Percentiles rank a stretch among this genome's conserved stretches.
phyloP scores from a whole-genome alignment of 2,113 vertebrate species.

The Pluvialis apricaria region DNA sequence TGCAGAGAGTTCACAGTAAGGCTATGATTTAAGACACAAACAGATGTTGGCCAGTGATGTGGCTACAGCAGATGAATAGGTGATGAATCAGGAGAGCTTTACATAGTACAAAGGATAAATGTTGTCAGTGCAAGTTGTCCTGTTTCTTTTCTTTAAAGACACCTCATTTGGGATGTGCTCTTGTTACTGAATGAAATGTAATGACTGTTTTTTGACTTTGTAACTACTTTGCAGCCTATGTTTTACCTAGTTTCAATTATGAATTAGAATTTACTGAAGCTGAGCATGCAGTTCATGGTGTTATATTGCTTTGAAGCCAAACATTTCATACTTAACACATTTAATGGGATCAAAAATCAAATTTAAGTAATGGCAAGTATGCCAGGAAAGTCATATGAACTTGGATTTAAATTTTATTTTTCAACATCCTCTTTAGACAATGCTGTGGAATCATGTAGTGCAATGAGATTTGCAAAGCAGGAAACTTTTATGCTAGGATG shows the following conservation, averaged over 20 bases:
- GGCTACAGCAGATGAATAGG: constrained; percentile 7
- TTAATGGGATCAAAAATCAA: not conserved
- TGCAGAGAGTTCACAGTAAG: not conserved
- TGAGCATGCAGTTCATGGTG: not conserved
- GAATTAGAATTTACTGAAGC: constrained; percentile 13
- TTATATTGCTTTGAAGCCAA: not conserved
- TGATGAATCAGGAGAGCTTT: constrained; percentile 54
- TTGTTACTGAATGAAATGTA: not conserved
- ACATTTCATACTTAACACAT: not conserved
- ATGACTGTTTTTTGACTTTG: constrained; percentile 31
- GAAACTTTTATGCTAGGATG: not conserved
- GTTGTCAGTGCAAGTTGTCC: constrained; percentile 34
- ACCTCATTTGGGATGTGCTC: constrained; percentile 46
- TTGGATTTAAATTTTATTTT: not conserved
- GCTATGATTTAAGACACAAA: not conserved
- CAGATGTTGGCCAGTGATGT: constrained; percentile 5
- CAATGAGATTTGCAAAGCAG: not conserved
- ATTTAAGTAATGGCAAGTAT: not conserved
- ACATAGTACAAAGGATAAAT: constrained; percentile 14
- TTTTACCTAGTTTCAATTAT: too few species aligned
- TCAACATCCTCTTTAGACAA: not conserved
- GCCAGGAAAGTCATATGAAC: not conserved
- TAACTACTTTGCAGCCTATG: too few species aligned
- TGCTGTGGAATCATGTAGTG: not conserved
- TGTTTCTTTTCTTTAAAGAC: constrained; percentile 51